Percentiles rank a stretch among this genome's conserved stretches.
Evolutionary conservation across 2,888 invertebrate species (phyloP).

Genomic region (Sthenelais limicola): DNA sequence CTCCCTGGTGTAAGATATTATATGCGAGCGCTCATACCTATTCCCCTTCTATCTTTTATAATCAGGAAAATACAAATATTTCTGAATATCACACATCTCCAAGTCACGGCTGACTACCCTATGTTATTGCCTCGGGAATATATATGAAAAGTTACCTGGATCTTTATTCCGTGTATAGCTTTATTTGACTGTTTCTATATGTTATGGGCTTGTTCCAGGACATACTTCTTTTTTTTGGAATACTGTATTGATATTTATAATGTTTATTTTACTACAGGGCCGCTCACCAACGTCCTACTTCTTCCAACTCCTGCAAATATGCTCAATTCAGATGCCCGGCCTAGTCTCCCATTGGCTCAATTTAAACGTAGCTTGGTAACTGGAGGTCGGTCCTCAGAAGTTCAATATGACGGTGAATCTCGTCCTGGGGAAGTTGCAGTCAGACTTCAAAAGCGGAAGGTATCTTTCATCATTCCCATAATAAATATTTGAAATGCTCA

Average conservation of each 20-base stretch:
- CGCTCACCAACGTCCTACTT: conserved; percentile 25
- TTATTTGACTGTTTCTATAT: neutral
- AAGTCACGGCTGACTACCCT: no score
- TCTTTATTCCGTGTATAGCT: no score
- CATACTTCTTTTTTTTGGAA: neutral
- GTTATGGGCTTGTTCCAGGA: neutral
- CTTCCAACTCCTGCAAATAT: conserved; percentile 16
- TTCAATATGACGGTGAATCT: conserved; percentile 14
- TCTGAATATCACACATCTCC: no score
- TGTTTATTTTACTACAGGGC: conserved; percentile 8
- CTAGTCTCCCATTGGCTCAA: conserved; percentile 21
- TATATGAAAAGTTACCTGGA: no score
- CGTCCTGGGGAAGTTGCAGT: conserved; percentile 14
- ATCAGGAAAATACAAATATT: no score
- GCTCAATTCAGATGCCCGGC: conserved; percentile 18
- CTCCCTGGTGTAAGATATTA: no score
- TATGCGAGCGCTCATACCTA: no score
- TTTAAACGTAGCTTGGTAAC: conserved; percentile 21
- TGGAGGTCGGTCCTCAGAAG: conserved; percentile 9
- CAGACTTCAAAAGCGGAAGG: conserved; percentile 14
- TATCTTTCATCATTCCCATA: neutral
- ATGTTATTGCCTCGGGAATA: no score
- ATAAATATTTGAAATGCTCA: neutral
- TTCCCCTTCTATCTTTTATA: no score
- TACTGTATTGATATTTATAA: neutral